Conservation (phyloP, 2,113 vertebrate genomes). For the Burhinus bistriatus region DNA sequence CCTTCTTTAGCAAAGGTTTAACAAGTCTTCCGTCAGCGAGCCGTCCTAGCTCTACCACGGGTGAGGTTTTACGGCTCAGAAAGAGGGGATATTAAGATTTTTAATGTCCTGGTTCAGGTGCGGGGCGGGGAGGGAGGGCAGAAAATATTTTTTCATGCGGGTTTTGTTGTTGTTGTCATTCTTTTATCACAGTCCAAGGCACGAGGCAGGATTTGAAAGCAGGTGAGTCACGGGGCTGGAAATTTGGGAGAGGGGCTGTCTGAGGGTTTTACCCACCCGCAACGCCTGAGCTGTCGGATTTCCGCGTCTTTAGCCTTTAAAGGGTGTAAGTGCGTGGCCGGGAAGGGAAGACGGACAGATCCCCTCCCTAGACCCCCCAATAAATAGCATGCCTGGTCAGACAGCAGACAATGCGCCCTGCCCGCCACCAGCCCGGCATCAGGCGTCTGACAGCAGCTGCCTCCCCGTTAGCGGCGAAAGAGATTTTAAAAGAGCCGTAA, state of each 20-base stretch:
- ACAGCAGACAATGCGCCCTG: neutral
- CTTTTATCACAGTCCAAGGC: neutral
- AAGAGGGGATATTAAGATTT: neutral
- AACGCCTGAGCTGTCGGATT: neutral
- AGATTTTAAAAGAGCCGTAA: neutral
- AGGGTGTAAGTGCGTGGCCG: neutral
- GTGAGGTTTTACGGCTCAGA: neutral
- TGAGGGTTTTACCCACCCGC: neutral
- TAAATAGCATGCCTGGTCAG: neutral
- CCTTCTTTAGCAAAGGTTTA: neutral
- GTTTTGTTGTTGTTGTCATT: conserved; percentile 3
- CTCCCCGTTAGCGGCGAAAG: neutral
- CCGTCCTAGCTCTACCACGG: neutral
- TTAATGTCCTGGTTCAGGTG: neutral
- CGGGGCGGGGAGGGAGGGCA: too few species aligned
- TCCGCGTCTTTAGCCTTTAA: neutral
- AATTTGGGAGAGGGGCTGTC: neutral
- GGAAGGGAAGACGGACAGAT: neutral
- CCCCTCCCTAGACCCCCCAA: neutral
- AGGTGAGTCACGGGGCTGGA: neutral
- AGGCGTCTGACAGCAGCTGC: neutral
- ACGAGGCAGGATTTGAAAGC: neutral
- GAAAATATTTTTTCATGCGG: neutral
- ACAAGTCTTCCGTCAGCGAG: neutral
- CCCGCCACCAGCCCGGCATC: neutral